Conservation (phyloP, 2,113 vertebrate genomes). For the Taxidea taxus region DNA sequence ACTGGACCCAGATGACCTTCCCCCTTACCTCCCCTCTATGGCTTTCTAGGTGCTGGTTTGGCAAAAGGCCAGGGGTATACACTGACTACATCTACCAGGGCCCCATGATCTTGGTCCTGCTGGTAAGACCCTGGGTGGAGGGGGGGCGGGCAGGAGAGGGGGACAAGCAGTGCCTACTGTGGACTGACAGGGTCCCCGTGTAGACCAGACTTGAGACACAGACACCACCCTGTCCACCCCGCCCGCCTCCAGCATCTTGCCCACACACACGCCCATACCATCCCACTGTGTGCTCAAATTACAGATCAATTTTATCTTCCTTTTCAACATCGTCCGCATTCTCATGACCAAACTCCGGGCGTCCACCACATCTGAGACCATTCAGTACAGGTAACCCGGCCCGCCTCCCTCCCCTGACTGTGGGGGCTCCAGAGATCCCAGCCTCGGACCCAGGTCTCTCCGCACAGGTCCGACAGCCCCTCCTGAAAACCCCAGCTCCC, state of each 20-base stretch:
- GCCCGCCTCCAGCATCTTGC: background rate
- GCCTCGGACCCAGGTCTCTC: background rate
- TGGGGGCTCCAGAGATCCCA: background rate
- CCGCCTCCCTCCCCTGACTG: rapidly evolving
- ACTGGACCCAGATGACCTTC: background rate
- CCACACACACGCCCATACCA: background rate
- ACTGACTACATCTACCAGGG: slow-evolving; percentile 99
- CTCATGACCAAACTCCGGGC: slow-evolving; percentile 97
- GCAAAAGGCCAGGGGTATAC: slow-evolving; percentile 93
- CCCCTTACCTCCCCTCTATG: background rate
- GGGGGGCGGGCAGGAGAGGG: background rate
- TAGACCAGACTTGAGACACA: background rate
- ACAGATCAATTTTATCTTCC: slow-evolving; percentile 97
- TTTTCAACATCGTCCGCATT: slow-evolving; percentile 97
- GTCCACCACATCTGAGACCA: slow-evolving; percentile 95
- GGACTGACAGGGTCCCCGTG: background rate
- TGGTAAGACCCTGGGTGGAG: slow-evolving; percentile 87
- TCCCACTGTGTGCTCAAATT: slow-evolving; percentile 39
- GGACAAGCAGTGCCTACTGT: background rate
- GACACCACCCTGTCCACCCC: background rate
- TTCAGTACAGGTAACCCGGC: slow-evolving; percentile 88
- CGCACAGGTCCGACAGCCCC: background rate
- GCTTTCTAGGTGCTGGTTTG: slow-evolving; percentile 96
- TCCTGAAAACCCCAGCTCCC: background rate
- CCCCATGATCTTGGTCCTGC: slow-evolving; percentile 96